phyloP scores from a whole-genome alignment of 2,797 vertebrate genomes.

The Platyrinchus mystaceus region DNA sequence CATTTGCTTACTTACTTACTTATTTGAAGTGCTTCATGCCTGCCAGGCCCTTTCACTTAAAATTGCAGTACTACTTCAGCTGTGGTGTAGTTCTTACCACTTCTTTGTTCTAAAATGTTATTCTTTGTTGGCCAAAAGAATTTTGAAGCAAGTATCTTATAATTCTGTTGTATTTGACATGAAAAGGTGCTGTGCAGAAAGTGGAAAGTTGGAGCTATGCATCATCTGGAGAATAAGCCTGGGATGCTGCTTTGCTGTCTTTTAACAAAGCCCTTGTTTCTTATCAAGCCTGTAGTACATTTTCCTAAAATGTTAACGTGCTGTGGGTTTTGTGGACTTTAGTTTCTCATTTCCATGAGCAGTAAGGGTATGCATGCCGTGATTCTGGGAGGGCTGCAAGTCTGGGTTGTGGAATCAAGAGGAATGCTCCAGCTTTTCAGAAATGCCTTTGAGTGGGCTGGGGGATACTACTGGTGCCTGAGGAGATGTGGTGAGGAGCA shows the following conservation, averaged over 20 bases:
- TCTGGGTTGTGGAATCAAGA: neutral
- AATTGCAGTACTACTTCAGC: neutral
- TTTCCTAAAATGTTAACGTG: neutral
- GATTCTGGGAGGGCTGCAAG: neutral
- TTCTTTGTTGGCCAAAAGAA: neutral
- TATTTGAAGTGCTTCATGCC: slow-evolving; percentile 11
- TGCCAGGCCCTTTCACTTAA: neutral
- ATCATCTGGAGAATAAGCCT: neutral
- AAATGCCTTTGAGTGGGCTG: fast-evolving
- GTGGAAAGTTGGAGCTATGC: neutral
- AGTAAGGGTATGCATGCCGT: neutral
- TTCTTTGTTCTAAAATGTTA: neutral
- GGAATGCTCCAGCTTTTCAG: neutral
- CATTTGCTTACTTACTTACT: neutral
- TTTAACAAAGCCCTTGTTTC: neutral
- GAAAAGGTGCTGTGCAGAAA: neutral
- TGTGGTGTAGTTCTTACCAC: neutral
- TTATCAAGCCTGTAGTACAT: neutral
- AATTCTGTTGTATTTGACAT: neutral
- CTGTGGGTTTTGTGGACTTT: neutral
- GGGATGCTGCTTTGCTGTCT: neutral
- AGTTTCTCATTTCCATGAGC: neutral
- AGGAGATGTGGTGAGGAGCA: neutral
- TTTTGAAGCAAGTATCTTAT: neutral
- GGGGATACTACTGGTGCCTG: neutral